phyloP scores from a whole-genome alignment of 2,888 invertebrate species.

The Caenorhabditis angaria region DNA sequence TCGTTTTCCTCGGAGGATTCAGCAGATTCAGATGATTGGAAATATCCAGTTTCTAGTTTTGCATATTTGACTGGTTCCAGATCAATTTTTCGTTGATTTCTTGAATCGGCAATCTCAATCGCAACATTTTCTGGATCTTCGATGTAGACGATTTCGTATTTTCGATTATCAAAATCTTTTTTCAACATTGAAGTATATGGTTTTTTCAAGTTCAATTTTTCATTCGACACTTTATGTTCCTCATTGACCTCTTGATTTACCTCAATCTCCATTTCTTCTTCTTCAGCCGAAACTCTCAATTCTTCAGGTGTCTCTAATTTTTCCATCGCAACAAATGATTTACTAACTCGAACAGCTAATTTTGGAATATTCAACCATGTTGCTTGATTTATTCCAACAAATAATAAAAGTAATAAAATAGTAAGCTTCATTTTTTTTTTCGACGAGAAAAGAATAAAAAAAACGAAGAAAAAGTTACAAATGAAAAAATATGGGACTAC shows the following conservation, averaged over 20 bases:
- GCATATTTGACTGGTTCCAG: slow-evolving; percentile 30
- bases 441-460: not conserved
- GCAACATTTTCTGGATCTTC: slow-evolving; percentile 23
- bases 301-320: slow-evolving; percentile 27
- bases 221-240: not conserved
- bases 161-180: slow-evolving; percentile 15
- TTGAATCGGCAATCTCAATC: slow-evolving; percentile 32
- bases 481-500: not conserved
- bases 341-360: slow-evolving; percentile 20
- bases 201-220: slow-evolving; percentile 3
- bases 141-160: slow-evolving; percentile 23
- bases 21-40: slow-evolving; percentile 8
- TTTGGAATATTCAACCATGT: slow-evolving; percentile 19
- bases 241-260: slow-evolving; percentile 11
- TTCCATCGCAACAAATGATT: slow-evolving; percentile 37
- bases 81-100: slow-evolving; percentile 29
- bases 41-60: slow-evolving; percentile 11
- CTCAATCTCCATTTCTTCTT: slow-evolving; percentile 29
- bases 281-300: slow-evolving; percentile 15
- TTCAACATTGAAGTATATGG: slow-evolving; percentile 22
- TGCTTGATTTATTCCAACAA: not conserved
- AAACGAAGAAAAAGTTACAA: not conserved
- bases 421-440: not conserved
- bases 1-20: not conserved
- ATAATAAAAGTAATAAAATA: not conserved